A percentile compares a stretch with the other conserved stretches of the same genome.
Evolutionary conservation across 1,140 invertebrate species (phyloP).

Genomic region (Eupeodes corollae): DNA sequence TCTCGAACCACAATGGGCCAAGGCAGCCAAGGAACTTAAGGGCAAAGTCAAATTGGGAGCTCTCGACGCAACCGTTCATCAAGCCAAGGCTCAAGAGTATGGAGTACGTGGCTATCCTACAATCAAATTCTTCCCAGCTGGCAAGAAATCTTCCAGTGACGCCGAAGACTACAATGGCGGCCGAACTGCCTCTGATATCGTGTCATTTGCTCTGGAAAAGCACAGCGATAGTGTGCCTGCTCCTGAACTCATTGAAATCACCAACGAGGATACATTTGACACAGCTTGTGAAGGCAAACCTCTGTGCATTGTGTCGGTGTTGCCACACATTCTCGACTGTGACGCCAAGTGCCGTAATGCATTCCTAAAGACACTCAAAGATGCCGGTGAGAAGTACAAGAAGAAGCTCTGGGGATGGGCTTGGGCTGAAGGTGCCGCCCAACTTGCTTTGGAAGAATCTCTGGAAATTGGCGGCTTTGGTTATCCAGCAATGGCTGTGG

Average conservation of each 20-base stretch:
- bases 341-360: conserved; percentile 86
- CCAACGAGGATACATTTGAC: conserved; percentile 51
- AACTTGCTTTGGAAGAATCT: conserved; percentile 72
- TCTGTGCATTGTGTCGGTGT: conserved; percentile 84
- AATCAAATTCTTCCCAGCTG: conserved; percentile 87
- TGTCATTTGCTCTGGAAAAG: conserved; percentile 81
- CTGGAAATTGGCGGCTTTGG: conserved; percentile 90
- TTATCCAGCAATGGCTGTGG: conserved; percentile 88
- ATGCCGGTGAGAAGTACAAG: conserved; percentile 86
- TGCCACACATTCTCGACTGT: conserved; percentile 97
- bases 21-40: conserved; percentile 87
- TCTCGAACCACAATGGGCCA: conserved; percentile 87
- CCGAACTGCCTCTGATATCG: conserved; percentile 82
- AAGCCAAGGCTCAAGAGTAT: conserved; percentile 63
- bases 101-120: conserved; percentile 90
- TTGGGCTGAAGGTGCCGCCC: conserved; percentile 85
- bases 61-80: conserved; percentile 89
- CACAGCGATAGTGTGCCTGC: conserved; percentile 74
- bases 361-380: conserved; percentile 66
- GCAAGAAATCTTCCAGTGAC: conserved; percentile 60
- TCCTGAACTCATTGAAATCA: conserved; percentile 76
- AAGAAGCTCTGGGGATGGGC: conserved; percentile 96
- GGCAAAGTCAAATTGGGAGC: conserved; percentile 94
- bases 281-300: conserved; percentile 72
- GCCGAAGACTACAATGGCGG: conserved; percentile 79